Evolutionary conservation across 2,888 invertebrate species (phyloP).

Genomic region (Zygaena filipendulae): DNA sequence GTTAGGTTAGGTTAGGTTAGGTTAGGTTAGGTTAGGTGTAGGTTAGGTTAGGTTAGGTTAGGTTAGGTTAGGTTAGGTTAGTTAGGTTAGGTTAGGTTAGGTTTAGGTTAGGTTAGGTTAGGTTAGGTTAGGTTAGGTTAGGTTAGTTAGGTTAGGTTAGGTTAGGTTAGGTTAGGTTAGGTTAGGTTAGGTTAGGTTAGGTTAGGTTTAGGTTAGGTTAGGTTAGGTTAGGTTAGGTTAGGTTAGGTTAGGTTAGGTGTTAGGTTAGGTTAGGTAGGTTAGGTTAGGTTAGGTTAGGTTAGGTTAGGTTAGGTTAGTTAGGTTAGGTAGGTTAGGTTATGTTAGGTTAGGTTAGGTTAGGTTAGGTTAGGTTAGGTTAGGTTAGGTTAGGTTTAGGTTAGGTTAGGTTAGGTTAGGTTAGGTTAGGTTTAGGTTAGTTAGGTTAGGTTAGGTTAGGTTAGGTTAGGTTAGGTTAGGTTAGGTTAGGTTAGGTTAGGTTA

Average conservation of each 20-base stretch:
- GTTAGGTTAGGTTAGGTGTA: conserved; percentile 7
- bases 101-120: conserved; percentile 10
- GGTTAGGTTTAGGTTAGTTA: conserved; percentile 16
- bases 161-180: conserved; percentile 20
- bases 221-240: conserved; percentile 22
- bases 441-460: conserved; percentile 18
- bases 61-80: conserved; percentile 11
- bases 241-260: conserved; percentile 20
- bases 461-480: conserved; percentile 15
- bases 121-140: conserved; percentile 11
- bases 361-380: conserved; percentile 19
- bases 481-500: conserved; percentile 16
- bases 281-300: conserved; percentile 21
- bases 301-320: conserved; percentile 21
- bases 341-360: conserved; percentile 21
- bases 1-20: conserved; percentile 9
- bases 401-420: conserved; percentile 14
- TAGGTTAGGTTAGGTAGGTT: conserved; percentile 17
- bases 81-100: conserved; percentile 8
- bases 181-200: conserved; percentile 21
- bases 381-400: conserved; percentile 17
- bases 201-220: conserved; percentile 19
- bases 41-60: conserved; percentile 10
- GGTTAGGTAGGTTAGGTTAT: conserved; percentile 22
- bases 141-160: conserved; percentile 21